Conservation (phyloP, 2,113 vertebrate genomes). For the Chloebia gouldiae region DNA sequence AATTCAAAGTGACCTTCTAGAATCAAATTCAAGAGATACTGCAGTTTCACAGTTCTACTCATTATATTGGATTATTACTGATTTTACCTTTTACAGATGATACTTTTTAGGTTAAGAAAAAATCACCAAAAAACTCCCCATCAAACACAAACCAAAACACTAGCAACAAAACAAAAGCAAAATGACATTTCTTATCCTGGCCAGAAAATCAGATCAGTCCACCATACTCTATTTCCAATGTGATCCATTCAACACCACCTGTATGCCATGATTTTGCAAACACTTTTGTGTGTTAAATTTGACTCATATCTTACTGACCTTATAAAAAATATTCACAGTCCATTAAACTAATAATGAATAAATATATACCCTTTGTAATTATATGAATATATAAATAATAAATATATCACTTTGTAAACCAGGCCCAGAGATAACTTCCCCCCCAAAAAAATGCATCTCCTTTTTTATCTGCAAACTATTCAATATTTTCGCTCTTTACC, state of each 20-base stretch:
- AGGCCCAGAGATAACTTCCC: not conserved
- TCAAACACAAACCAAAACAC: not conserved
- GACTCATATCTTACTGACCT: not conserved
- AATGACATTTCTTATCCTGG: not conserved
- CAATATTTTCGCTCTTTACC: not conserved
- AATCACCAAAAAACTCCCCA: rapidly evolving
- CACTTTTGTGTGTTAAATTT: not conserved
- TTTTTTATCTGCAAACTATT: not conserved
- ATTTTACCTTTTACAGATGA: not conserved
- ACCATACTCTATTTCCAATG: not conserved
- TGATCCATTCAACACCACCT: not conserved
- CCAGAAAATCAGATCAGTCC: not conserved
- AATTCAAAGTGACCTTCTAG: not conserved
- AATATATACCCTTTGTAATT: not conserved
- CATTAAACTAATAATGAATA: not conserved
- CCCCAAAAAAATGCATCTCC: not conserved
- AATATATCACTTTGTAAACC: not conserved
- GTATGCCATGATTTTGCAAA: not conserved
- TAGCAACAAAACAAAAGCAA: not conserved
- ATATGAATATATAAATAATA: not conserved
- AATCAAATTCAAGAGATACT: not conserved
- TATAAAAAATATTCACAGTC: not conserved
- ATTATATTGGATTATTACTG: not conserved
- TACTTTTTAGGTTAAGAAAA: not conserved
- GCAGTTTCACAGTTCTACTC: not conserved